Percentiles rank a stretch among this genome's conserved stretches.
phyloP scores from a whole-genome alignment of 2,113 vertebrate species.

The Cryptotis parvus region DNA sequence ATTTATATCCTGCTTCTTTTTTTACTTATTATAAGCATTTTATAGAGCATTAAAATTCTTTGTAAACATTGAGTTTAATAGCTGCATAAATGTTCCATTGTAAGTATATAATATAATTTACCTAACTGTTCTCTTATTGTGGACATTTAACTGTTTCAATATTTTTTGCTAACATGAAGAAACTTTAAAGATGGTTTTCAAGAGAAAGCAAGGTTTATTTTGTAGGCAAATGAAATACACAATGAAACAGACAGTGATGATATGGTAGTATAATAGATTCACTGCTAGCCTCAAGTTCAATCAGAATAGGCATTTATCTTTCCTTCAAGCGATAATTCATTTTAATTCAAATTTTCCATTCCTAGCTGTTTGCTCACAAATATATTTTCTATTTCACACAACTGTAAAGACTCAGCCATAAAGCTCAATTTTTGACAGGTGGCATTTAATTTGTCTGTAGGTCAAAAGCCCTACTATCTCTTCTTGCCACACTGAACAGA shows the following conservation, averaged over 20 bases:
- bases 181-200: constrained; percentile 69
- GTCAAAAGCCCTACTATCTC: constrained; percentile 72
- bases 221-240: constrained; percentile 58
- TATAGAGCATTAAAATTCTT: constrained; percentile 75
- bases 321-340: constrained; percentile 72
- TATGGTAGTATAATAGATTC: constrained; percentile 28
- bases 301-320: constrained; percentile 70
- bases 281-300: constrained; percentile 38
- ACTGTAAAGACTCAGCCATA: constrained; percentile 56
- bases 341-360: constrained; percentile 68
- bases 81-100: constrained; percentile 67
- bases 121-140: constrained; percentile 55
- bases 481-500: constrained; percentile 39
- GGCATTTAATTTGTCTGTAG: constrained; percentile 75
- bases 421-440: constrained; percentile 71
- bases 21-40: constrained; percentile 74
- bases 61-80: constrained; percentile 76
- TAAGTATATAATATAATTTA: constrained; percentile 69
- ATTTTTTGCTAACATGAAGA: constrained; percentile 43
- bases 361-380: constrained; percentile 62
- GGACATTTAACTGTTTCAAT: constrained; percentile 46
- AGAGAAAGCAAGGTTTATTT: constrained; percentile 72
- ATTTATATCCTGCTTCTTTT: constrained; percentile 67
- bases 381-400: constrained; percentile 66
- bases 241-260: constrained; percentile 62